These are phyloP conservation scores for Cosmia pyralina DNA, from an alignment of 2,888 invertebrate species.

Conservation along the genomic window DNA sequence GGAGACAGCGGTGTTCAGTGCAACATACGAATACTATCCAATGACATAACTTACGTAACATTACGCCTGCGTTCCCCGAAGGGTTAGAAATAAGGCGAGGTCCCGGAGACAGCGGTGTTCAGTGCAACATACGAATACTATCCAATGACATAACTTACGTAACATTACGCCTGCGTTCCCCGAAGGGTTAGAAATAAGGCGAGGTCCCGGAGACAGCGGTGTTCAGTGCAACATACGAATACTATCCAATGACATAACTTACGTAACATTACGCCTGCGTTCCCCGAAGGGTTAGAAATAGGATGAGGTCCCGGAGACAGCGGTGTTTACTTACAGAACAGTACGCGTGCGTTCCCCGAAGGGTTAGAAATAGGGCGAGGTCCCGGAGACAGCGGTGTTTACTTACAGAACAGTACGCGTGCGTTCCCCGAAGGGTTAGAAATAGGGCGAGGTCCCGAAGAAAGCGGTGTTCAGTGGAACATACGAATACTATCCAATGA, in stretches of 20 bases:
- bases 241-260: background rate
- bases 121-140: background rate
- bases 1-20: background rate
- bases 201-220: slow-evolving; percentile 9
- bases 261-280: background rate
- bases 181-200: slow-evolving; percentile 1
- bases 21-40: background rate
- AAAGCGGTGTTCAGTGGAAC: background rate
- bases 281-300: too few species aligned
- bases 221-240: background rate
- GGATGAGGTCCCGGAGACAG: slow-evolving; percentile 10
- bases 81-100: slow-evolving; percentile 5
- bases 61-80: background rate
- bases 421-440: too few species aligned
- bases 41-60: too few species aligned
- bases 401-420: too few species aligned
- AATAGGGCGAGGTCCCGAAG: background rate
- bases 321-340: background rate
- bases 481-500: background rate
- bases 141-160: background rate
- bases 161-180: background rate
- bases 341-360: too few species aligned
- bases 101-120: background rate
- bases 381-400: slow-evolving; percentile 1
- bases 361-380: slow-evolving; percentile 6